phyloP scores from a whole-genome alignment of 2,888 invertebrate genomes.

The Chouioia cunea region DNA sequence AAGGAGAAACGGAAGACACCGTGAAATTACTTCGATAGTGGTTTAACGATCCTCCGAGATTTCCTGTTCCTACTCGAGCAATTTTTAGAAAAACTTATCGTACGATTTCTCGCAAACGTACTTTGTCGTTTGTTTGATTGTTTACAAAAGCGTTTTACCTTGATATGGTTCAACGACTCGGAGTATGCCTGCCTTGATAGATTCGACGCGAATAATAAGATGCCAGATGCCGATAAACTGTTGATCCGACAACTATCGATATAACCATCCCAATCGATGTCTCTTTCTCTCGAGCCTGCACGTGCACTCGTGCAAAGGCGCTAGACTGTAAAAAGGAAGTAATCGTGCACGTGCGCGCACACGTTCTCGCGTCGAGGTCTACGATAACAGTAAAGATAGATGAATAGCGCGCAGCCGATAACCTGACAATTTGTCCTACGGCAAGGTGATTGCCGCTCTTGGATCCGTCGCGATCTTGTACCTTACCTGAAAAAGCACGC shows the following conservation, averaged over 20 bases:
- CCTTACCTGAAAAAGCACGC: neutral
- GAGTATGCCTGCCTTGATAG: slow-evolving; percentile 1
- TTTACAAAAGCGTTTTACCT: no score
- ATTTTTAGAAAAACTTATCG: no score
- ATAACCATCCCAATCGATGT: neutral
- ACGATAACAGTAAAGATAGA: slow-evolving; percentile 44
- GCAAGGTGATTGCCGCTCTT: slow-evolving; percentile 13
- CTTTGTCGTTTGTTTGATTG: no score
- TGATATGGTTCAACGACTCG: neutral
- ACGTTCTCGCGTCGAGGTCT: slow-evolving; percentile 38
- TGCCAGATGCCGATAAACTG: slow-evolving; percentile 29
- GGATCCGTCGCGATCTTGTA: neutral
- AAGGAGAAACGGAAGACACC: slow-evolving; percentile 3
- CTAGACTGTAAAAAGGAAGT: slow-evolving; percentile 7
- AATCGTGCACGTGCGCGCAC: slow-evolving; percentile 12
- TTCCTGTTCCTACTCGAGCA: neutral
- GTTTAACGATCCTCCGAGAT: slow-evolving; percentile 16
- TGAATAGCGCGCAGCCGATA: slow-evolving; percentile 40
- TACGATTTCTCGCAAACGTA: no score
- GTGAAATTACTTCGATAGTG: neutral
- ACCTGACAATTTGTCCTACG: slow-evolving; percentile 36
- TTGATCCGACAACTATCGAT: slow-evolving; percentile 26
- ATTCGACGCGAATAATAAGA: neutral
- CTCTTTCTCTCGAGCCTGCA: slow-evolving; percentile 5
- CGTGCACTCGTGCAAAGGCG: neutral